Conservation (phyloP, 2,113 vertebrate genomes). For the Xenus cinereus region DNA sequence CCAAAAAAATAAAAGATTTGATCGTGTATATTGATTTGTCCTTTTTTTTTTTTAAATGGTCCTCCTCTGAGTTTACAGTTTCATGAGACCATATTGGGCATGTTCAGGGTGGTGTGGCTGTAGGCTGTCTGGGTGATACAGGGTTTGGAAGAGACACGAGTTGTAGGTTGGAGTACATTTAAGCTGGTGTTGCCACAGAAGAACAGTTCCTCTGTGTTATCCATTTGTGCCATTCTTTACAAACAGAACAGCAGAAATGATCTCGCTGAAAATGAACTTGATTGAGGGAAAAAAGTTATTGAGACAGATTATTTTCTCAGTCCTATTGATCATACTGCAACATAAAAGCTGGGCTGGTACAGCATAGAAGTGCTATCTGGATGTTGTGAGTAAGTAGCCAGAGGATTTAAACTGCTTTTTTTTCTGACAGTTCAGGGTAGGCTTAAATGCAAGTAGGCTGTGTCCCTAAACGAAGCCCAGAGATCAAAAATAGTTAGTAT, state of each 20-base stretch:
- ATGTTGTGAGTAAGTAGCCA: not conserved
- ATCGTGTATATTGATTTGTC: accelerated
- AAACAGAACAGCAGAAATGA: not conserved
- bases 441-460: not conserved
- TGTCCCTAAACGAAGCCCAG: not conserved
- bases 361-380: not conserved
- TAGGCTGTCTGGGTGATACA: not conserved
- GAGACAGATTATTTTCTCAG: not conserved
- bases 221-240: not conserved
- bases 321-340: not conserved
- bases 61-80: not conserved
- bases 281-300: not conserved
- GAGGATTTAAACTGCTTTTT: not conserved
- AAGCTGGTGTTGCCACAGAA: not conserved
- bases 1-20: not conserved
- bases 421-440: not conserved
- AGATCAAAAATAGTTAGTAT: not conserved
- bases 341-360: not conserved
- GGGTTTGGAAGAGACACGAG: not conserved
- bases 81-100: accelerated
- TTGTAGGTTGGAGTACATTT: not conserved
- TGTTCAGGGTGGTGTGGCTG: not conserved
- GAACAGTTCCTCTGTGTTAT: not conserved
- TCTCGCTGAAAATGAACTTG: accelerated
- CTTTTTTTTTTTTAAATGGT: not conserved